Percentiles rank a stretch among this genome's conserved stretches.
Conservation (phyloP, 2,113 vertebrate genomes). For the Caracal caracal region DNA sequence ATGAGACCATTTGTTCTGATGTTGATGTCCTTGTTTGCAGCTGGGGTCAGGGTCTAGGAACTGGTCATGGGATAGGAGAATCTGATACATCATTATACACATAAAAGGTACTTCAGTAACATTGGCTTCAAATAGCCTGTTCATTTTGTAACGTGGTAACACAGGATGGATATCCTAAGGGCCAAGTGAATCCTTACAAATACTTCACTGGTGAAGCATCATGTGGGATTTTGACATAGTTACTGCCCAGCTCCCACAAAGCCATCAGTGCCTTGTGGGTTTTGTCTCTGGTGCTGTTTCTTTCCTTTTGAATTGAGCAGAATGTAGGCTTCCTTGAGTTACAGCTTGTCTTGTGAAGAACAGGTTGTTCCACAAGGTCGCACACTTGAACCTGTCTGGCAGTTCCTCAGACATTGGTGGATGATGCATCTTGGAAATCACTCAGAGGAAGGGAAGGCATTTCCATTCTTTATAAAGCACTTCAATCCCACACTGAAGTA, state of each 20-base stretch:
- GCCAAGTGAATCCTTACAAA: background rate
- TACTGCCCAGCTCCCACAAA: fast-evolving
- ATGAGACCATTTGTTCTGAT: background rate
- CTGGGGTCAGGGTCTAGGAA: background rate
- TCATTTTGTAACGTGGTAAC: background rate
- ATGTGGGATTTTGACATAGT: background rate
- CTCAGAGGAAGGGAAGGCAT: background rate
- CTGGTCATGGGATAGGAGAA: background rate
- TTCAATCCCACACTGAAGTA: background rate
- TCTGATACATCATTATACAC: background rate
- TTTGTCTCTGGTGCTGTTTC: background rate
- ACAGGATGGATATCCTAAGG: background rate
- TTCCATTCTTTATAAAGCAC: background rate
- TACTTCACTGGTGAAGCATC: background rate
- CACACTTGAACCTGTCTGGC: background rate
- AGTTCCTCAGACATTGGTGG: background rate
- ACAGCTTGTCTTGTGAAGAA: background rate
- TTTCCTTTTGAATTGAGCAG: background rate
- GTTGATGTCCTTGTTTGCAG: background rate
- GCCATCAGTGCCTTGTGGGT: no score
- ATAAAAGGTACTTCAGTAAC: background rate
- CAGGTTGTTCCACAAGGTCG: background rate
- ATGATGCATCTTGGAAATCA: background rate
- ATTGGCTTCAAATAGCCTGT: background rate
- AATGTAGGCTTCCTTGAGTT: background rate